Base-by-base conservation (phyloP, 1,140 invertebrate species). In the Tetramorium parvispinum region DNA sequence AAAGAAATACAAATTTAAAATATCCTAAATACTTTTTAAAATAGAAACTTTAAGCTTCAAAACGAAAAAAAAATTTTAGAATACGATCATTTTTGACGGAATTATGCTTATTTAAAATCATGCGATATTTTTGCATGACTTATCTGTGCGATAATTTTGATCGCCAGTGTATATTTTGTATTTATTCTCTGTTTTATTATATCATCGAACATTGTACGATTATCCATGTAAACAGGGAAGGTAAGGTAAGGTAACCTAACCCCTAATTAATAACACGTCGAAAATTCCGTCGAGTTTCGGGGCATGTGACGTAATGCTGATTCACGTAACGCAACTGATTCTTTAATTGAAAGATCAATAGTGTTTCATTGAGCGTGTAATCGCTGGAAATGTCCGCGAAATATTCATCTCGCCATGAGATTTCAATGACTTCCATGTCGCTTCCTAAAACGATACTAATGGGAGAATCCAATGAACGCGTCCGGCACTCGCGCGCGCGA, bases 381-480 rank as follows among this genome's bases (percentile, higher is more conserved):
- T 71, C 24, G 46, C 46, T 43, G 51, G 6, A 82, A 71, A 71
- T 71, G 65, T 57, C 49, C 49, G 21, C 53, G 24, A 82, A 82
- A 82, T 82, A 46, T 71, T 82, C 21, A 82, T 82, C 32, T 40
- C 37, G 16, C 71, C 57, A n/a, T 43, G 37, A 82, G 78, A 71
- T 81, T 70, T 81, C 78, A 70, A 81, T 82, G 66, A 46, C 24
- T 82, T 82, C 66, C 79, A 46, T 24, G 21, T 55, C 37, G 49
- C 37, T 73, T 82, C 66, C 66, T 57, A 71, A 53, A 73, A 59
- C 37, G 66, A 82, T 70, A 82, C 65, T 82, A 82, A 71, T 57
- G 37, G 32, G 37, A 71, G n/a, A 82, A 71, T 82, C 18, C 51
- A 59, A 57, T 57, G 55, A 71, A 57, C 51, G 37, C 16, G 37